A percentile compares a stretch with the other conserved stretches of the same genome.
phyloP scores from a whole-genome alignment of 2,888 invertebrate species.

The Liopterus haemorrhoidalis region DNA sequence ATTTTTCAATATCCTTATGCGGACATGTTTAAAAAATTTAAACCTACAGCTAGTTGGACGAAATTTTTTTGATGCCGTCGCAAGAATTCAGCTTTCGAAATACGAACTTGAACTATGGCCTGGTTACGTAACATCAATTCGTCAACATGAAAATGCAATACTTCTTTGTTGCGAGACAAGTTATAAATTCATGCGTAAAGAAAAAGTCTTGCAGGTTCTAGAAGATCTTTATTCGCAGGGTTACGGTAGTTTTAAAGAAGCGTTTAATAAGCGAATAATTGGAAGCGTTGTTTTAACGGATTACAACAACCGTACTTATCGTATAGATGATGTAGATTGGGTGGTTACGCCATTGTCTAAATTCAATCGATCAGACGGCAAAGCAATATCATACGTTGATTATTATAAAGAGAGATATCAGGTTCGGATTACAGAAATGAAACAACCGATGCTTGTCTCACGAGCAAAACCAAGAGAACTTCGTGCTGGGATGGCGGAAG shows the following conservation, averaged over 20 bases:
- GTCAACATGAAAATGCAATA: constrained; percentile 71
- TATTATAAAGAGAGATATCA: constrained; percentile 54
- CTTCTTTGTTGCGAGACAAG: constrained; percentile 73
- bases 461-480: constrained; percentile 64
- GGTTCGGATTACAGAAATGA: constrained; percentile 41
- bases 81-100: constrained; percentile 59
- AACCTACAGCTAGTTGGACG: constrained; percentile 64
- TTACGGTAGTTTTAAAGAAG: constrained; percentile 46
- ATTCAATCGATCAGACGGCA: constrained; percentile 55
- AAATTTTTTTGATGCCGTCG: constrained; percentile 65
- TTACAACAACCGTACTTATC: constrained; percentile 71
- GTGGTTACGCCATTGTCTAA: constrained; percentile 51
- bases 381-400: constrained; percentile 52
- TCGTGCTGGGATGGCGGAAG: constrained; percentile 61
- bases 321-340: constrained; percentile 70
- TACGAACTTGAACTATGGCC: constrained; percentile 72
- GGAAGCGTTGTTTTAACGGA: constrained; percentile 65
- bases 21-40: constrained; percentile 59
- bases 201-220: constrained; percentile 64
- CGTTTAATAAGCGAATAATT: constrained; percentile 51
- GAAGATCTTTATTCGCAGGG: constrained; percentile 48
- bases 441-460: constrained; percentile 77
- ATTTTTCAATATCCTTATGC: constrained; percentile 70
- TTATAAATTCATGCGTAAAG: constrained; percentile 76
- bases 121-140: constrained; percentile 77